Base-by-base conservation (phyloP, 1,140 invertebrate species). In the Zaprionus vittiger region DNA sequence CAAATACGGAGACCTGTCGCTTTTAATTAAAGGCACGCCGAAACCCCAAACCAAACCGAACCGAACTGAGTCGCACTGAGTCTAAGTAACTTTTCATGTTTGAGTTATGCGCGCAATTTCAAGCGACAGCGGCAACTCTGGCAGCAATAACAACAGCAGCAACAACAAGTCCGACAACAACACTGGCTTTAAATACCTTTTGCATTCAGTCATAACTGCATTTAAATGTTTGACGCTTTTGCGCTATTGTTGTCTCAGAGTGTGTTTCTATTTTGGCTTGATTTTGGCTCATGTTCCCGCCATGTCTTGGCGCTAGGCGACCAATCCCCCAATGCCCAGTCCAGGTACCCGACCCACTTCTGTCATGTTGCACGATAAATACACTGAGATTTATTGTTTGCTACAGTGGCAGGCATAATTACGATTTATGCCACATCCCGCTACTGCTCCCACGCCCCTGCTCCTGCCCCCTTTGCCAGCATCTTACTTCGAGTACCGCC, bases 51-150 rank as follows among this genome's bases (percentile, higher is more conserved):
- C 38, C 41, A 20, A 47, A 17, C 41, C 7, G 2, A 44, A 9
- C 41, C 7, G 5, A 44, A 9, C n/a, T 2, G 41, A 47, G 0
- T 3, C 67, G 54, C 24, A 14, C 26, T 26, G 38, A 49, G 77
- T 85, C 79, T 89, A 90, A 90, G 85, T 90, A 90, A 90, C 86
- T 90, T 90, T 90, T 90, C 86, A 90, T 90, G 85, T 90, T 82
- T 70, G 60, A 90, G 71, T 81, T 87, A 87, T 84, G 84, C 79
- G 84, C 78, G 81, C 85, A 89, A 89, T 89, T 89, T 89, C 81
- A 83, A 89, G 83, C 81, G 84, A 87, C 77, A 87, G 73, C 73
- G 22, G 54, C 71, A 69, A 44, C 69, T 67, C 20, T 41, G 41
- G n/a, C 41, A 17, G 7, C 57, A 73, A 34, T 52, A 64, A 37